These are phyloP conservation scores for Ascaphus truei DNA, from an alignment of 2,113 vertebrate genomes.

Conservation along the genomic window DNA sequence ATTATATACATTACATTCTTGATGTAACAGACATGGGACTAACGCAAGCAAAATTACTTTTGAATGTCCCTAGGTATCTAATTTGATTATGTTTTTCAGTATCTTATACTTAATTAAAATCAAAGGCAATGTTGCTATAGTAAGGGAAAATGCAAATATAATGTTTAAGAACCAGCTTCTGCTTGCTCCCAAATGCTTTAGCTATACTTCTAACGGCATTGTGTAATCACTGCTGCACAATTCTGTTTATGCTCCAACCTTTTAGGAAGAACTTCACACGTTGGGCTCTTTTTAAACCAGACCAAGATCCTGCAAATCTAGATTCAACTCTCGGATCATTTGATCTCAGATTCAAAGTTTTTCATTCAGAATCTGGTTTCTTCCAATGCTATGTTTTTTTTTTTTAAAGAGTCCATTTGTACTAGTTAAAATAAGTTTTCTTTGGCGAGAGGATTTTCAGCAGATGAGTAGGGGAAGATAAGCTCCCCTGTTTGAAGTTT, in stretches of 20 bases:
- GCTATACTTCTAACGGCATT: too few relatives aligned
- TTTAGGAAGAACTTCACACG: background rate
- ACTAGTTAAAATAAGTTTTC: background rate
- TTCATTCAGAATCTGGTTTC: background rate
- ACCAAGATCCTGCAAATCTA: background rate
- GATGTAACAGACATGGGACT: background rate
- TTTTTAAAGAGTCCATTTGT: background rate
- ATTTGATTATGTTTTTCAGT: background rate
- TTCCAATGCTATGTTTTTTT: too few relatives aligned
- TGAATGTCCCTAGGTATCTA: background rate
- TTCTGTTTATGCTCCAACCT: background rate
- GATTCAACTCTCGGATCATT: background rate
- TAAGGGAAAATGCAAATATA: too few relatives aligned
- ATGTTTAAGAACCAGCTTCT: too few relatives aligned
- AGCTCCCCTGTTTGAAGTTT: slow-evolving; percentile 1
- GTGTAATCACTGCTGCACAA: background rate
- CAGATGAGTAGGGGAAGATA: background rate
- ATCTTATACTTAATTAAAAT: background rate
- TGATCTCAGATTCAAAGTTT: background rate
- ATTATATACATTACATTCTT: background rate
- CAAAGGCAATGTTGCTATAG: background rate
- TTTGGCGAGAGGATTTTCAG: background rate
- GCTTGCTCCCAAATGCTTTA: too few relatives aligned
- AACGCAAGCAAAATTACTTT: background rate
- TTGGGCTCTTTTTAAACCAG: background rate